A percentile compares a stretch with the other conserved stretches of the same genome.
These are phyloP conservation scores for Caenorhabditis angaria DNA, from an alignment of 2,888 invertebrate genomes.

Conservation along the genomic window DNA sequence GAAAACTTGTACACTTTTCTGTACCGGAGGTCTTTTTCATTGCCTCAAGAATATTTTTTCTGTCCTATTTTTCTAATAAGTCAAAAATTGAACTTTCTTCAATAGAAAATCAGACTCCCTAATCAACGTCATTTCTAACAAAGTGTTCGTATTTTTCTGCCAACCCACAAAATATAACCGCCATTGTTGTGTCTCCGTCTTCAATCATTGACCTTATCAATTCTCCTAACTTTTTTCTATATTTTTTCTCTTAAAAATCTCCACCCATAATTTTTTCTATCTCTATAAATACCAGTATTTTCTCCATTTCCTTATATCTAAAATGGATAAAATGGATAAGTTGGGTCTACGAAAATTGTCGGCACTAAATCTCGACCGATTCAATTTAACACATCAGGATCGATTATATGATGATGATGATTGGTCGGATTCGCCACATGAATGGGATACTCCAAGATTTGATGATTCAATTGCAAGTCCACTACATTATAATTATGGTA, in stretches of 20 bases:
- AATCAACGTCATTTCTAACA: not conserved
- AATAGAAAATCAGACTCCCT: too few species aligned
- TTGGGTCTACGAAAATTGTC: too few species aligned
- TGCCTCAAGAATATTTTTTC: too few species aligned
- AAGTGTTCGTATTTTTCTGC: too few species aligned
- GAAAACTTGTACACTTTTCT: too few species aligned
- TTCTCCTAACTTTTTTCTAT: not conserved
- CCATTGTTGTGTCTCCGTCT: not conserved
- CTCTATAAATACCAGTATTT: too few species aligned
- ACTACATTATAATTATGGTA: constrained; percentile 27
- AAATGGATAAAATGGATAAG: too few species aligned
- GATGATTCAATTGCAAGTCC: constrained; percentile 36
- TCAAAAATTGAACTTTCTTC: too few species aligned
- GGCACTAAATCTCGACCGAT: too few species aligned
- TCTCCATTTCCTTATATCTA: too few species aligned
- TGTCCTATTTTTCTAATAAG: too few species aligned
- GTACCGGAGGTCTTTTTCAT: too few species aligned
- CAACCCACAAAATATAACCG: not conserved
- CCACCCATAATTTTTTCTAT: not conserved
- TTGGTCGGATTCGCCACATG: constrained; percentile 30
- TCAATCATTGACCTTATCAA: not conserved
- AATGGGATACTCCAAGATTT: constrained; percentile 33
- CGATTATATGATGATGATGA: constrained; percentile 13
- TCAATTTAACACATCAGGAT: constrained; percentile 26
- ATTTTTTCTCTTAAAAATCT: constrained; percentile 9